Conservation (phyloP, 2,797 vertebrate species). For the Leptodactylus fallax region DNA sequence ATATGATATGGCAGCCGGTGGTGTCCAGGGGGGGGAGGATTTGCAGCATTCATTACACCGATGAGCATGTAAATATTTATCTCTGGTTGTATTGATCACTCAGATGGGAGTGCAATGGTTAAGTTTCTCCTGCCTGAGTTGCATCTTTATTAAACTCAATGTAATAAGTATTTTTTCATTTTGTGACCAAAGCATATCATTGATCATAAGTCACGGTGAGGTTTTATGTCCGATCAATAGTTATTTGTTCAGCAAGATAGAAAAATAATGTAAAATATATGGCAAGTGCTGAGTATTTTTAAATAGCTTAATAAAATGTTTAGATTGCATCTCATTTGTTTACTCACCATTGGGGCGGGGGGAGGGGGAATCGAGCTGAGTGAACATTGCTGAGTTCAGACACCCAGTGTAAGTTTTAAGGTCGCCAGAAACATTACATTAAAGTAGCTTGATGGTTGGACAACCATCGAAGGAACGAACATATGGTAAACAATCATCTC, state of each 20-base stretch:
- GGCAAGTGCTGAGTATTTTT: conserved; percentile 58
- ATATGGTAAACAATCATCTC: too few relatives aligned
- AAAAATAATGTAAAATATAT: conserved; percentile 65
- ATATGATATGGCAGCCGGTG: neutral
- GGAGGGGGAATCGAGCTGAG: neutral
- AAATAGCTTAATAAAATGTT: conserved; percentile 63
- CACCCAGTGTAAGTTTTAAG: neutral
- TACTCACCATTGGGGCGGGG: conserved; percentile 61
- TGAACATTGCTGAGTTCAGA: neutral
- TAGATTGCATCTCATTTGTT: conserved; percentile 71
- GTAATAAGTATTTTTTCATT: conserved; percentile 79
- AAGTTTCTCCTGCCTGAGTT: conserved; percentile 70
- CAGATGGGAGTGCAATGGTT: neutral
- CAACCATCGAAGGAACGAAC: too few relatives aligned
- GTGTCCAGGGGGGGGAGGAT: neutral
- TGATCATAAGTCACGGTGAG: conserved; percentile 82
- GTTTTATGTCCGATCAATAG: conserved; percentile 82
- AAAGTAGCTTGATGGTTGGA: too few relatives aligned
- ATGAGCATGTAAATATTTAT: neutral
- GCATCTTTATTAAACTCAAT: conserved; percentile 87
- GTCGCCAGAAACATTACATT: too few relatives aligned
- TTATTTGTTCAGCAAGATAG: conserved; percentile 79
- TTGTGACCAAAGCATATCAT: conserved; percentile 78
- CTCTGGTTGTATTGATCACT: neutral
- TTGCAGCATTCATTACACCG: neutral